These are phyloP conservation scores for Mimumesa dahlbomi DNA, from an alignment of 2,888 invertebrate species.

Conservation along the genomic window DNA sequence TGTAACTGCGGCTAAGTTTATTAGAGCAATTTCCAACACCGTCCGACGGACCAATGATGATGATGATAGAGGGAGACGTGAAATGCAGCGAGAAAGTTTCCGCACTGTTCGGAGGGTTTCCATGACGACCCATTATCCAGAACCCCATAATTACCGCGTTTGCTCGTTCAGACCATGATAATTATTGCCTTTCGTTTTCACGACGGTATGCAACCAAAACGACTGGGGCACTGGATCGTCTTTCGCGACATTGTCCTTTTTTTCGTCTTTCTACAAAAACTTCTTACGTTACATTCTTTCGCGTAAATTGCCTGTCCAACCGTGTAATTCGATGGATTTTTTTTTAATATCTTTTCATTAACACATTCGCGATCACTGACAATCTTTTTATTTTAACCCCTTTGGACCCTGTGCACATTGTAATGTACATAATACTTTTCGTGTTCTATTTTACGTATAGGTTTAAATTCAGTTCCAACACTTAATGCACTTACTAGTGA, in stretches of 20 bases:
- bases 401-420: no score
- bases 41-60: constrained; percentile 30
- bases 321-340: no score
- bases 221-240: background rate
- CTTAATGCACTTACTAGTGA: no score
- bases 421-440: no score
- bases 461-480: no score
- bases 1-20: constrained; percentile 64
- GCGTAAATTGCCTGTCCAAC: no score
- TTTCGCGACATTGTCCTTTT: background rate
- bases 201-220: background rate
- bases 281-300: no score
- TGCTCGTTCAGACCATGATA: constrained; percentile 24
- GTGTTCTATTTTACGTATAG: no score
- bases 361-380: no score
- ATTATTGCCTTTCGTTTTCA: constrained; percentile 51
- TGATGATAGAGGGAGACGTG: constrained; percentile 26
- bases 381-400: no score
- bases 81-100: constrained; percentile 50
- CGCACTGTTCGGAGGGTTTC: constrained; percentile 49
- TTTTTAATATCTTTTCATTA: no score
- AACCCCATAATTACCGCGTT: constrained; percentile 50
- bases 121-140: constrained; percentile 60
- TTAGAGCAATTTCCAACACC: constrained; percentile 65
- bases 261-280: no score